Percentiles rank a stretch among this genome's conserved stretches.
Evolutionary conservation across 2,113 vertebrate genomes (phyloP).

Genomic region (Chaenocephalus aceratus): DNA sequence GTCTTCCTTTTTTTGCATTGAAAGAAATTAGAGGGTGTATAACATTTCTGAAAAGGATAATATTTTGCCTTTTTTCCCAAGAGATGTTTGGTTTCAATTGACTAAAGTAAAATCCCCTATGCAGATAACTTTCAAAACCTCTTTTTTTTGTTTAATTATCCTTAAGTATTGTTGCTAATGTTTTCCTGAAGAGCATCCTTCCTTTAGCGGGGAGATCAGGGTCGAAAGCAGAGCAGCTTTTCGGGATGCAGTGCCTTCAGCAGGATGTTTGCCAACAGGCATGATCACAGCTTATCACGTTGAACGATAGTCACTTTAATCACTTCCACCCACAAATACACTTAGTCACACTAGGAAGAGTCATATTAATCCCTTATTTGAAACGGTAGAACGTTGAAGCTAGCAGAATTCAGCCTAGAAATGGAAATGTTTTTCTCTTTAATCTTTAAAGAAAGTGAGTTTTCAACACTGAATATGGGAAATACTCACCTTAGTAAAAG

Average conservation of each 20-base stretch:
- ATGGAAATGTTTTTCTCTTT: not conserved
- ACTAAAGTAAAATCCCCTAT: not conserved
- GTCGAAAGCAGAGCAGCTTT: not conserved
- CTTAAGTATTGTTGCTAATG: not conserved
- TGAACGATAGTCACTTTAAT: slow-evolving; percentile 10
- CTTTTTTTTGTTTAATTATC: not conserved
- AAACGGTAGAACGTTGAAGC: not conserved
- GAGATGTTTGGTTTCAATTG: not conserved
- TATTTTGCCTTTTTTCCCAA: not conserved
- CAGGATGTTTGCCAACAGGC: slow-evolving; percentile 35
- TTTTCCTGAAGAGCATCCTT: not conserved
- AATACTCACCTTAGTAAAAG: not conserved
- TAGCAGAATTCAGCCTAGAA: not conserved
- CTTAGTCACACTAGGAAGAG: not conserved
- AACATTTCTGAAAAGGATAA: not conserved
- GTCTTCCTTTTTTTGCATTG: too few relatives aligned
- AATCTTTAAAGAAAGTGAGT: not conserved
- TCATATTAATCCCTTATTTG: slow-evolving; percentile 11
- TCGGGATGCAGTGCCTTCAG: not conserved
- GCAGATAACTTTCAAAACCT: not conserved
- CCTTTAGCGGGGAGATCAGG: not conserved
- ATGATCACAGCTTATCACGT: not conserved
- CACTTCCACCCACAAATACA: not conserved
- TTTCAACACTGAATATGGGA: not conserved
- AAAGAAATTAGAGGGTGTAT: too few relatives aligned